phyloP scores from a whole-genome alignment of 2,113 vertebrate genomes.

The Lutjanus erythropterus region DNA sequence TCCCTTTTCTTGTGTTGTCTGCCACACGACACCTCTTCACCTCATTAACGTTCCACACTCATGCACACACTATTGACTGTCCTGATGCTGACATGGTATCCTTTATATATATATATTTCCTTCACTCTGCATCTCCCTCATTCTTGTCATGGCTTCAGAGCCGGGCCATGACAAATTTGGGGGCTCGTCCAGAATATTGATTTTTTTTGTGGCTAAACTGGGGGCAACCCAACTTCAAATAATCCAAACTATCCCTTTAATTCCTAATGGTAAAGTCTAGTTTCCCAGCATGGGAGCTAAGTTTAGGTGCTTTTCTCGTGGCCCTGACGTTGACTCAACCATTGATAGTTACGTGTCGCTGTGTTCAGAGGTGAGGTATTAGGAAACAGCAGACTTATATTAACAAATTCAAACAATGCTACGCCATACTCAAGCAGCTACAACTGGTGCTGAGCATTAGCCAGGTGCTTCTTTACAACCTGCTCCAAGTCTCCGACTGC shows the following conservation, averaged over 20 bases:
- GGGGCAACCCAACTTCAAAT: too few species aligned
- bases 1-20: too few species aligned
- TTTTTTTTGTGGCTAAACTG: too few species aligned
- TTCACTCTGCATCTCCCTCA: too few species aligned
- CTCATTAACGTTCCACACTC: too few species aligned
- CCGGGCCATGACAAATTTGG: too few species aligned
- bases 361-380: background rate
- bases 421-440: constrained; percentile 80
- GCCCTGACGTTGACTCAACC: background rate
- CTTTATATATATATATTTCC: too few species aligned
- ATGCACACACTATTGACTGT: too few species aligned
- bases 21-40: too few species aligned
- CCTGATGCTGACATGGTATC: too few species aligned
- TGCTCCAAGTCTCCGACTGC: constrained; percentile 82
- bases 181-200: too few species aligned
- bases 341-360: constrained; percentile 14
- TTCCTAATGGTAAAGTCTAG: background rate
- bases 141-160: too few species aligned
- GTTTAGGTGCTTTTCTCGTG: background rate
- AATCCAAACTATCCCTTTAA: background rate
- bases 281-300: background rate
- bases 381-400: constrained; percentile 15
- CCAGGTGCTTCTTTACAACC: constrained; percentile 86
- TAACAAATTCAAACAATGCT: constrained; percentile 10
- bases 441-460: constrained; percentile 78